Percentiles rank a stretch among this genome's conserved stretches.
Evolutionary conservation across 2,113 vertebrate species (phyloP).

Genomic region (Cinclus cinclus): DNA sequence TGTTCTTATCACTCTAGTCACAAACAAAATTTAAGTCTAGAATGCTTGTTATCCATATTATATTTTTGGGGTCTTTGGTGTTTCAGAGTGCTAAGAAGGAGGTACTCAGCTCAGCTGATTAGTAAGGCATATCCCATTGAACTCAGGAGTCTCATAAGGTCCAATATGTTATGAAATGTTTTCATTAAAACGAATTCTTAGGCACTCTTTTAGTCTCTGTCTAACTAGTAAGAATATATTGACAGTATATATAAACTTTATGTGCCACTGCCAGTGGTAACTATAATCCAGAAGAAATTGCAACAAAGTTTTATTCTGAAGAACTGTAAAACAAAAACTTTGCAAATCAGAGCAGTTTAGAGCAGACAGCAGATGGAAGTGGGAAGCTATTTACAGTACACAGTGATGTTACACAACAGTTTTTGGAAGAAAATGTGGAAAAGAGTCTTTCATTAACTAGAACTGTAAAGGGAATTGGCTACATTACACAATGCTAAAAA

Average conservation of each 20-base stretch:
- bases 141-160: not conserved
- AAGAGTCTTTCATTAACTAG: slow-evolving; percentile 10
- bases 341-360: not conserved
- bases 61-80: not conserved
- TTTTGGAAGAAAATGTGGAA: slow-evolving; percentile 32
- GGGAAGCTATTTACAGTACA: slow-evolving; percentile 22
- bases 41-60: rapidly evolving
- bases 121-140: not conserved
- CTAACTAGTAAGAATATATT: not conserved
- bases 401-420: not conserved
- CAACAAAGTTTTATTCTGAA: not conserved
- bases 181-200: not conserved
- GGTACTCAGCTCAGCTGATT: not conserved
- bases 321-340: not conserved
- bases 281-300: not conserved
- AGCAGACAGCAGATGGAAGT: slow-evolving; percentile 2
- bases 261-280: not conserved
- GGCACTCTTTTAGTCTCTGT: not conserved
- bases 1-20: not conserved
- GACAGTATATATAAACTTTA: not conserved
- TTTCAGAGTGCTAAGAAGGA: not conserved
- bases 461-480: not conserved
- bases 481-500: not conserved
- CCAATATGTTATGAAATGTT: not conserved
- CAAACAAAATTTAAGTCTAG: not conserved